Evolutionary conservation across 2,888 invertebrate species (phyloP), one percentile per base, ranked within the genome.

Genomic region (Bembecia ichneumoniformis): DNA sequence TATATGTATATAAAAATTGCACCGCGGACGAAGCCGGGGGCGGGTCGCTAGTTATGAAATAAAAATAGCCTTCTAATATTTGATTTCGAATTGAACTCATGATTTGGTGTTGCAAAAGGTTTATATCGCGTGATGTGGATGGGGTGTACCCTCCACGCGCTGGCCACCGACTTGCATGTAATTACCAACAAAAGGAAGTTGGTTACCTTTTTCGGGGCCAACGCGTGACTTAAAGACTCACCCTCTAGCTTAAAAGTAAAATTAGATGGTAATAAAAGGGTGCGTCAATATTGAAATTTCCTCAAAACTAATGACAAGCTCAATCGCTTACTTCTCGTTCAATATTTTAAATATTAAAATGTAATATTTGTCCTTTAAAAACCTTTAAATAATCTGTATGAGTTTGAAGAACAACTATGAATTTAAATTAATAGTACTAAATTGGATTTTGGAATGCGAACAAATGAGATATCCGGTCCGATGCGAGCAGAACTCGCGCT

Each of bases 111-210:
- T 61, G 63, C 62, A 60, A 74, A 77, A 69, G 63, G 59, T 64
- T 63, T 55, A 59, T 59, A 76, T 84, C 72, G 84, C 84, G 82
- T 84, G 83, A 66, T 60, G 59, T 60, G 58, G 58, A 56, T 54
- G 64, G 74, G 74, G 74, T 68, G 69, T 68, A 68, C 67, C 71
- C 72, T 68, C 62, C 63, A 56, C 58, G 62, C 63, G 60, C 47
- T 20, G 13, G 15, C 49, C 43, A 49, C 34, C 74, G 69, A 64
- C 76, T 79, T 77, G 76, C 77, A 74, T 78, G 79, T 83, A 84
- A 83, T 83, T 84, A 74, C 71, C 56, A 64, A 67, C 66, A 55
- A 68, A 72, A 77, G 73, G 72, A 79, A 82, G 73, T 81, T 79
- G 59, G 66, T 66, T 77, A 66, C 76, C 28, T 28, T 77, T 83